A percentile compares a stretch with the other conserved stretches of the same genome.
These are phyloP conservation scores for Botia kubotai DNA, from an alignment of 2,797 vertebrate genomes.

Conservation along the genomic window DNA sequence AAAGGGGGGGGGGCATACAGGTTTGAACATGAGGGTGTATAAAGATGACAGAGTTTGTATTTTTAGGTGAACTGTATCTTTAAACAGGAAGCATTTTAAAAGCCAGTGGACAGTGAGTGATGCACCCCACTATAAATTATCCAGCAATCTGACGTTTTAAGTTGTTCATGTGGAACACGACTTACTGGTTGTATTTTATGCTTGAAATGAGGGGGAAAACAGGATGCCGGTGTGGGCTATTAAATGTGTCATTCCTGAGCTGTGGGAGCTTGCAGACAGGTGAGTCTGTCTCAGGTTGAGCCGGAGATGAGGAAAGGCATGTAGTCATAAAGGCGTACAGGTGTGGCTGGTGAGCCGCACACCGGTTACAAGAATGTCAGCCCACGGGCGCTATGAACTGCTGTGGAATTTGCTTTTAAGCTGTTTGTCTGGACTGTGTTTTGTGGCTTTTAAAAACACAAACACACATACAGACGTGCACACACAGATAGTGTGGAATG, in stretches of 20 bases:
- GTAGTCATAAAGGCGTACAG: constrained; percentile 43
- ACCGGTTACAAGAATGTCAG: constrained; percentile 65
- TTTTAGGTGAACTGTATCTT: neutral
- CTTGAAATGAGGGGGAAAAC: constrained; percentile 13
- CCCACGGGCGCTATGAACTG: constrained; percentile 55
- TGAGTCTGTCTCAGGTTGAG: constrained; percentile 28
- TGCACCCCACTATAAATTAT: neutral
- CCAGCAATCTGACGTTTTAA: neutral
- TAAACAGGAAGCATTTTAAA: neutral
- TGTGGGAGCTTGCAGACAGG: constrained; percentile 35
- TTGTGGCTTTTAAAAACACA: constrained; percentile 18
- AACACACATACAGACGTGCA: constrained; percentile 7
- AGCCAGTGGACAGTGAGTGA: too few species aligned
- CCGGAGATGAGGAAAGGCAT: constrained; percentile 21
- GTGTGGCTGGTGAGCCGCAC: constrained; percentile 39
- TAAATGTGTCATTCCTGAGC: constrained; percentile 43
- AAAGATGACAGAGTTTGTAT: neutral
- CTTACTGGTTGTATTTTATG: constrained; percentile 1
- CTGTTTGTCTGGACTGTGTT: constrained; percentile 38
- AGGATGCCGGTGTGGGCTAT: constrained; percentile 5
- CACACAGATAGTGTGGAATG: constrained; percentile 3
- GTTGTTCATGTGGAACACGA: neutral
- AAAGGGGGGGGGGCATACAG: too few species aligned
- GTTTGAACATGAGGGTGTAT: constrained; percentile 26
- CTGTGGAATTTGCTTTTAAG: constrained; percentile 55